phyloP scores from a whole-genome alignment of 2,888 invertebrate species.

The Magallana nippona region DNA sequence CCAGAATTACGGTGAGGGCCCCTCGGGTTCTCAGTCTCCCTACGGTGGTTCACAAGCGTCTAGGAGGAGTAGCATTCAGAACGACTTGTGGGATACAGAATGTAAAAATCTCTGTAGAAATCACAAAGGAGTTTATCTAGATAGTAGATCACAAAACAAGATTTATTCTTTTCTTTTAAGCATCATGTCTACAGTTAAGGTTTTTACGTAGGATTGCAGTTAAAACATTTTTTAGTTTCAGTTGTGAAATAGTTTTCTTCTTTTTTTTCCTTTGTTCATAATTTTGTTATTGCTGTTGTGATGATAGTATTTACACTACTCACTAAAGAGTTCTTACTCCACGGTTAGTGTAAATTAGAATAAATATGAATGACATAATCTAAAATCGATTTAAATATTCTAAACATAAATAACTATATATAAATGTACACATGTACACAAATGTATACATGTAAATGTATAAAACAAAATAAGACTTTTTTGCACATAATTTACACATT shows the following conservation, averaged over 20 bases:
- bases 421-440: too few species aligned
- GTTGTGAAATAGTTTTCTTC: background rate
- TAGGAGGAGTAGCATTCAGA: slow-evolving; percentile 14
- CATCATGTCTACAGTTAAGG: too few species aligned
- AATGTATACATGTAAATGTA: too few species aligned
- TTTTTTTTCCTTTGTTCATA: background rate
- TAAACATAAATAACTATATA: too few species aligned
- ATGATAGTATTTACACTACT: background rate
- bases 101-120: slow-evolving; percentile 8
- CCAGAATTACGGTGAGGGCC: background rate
- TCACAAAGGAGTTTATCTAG: background rate
- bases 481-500: too few species aligned
- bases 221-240: background rate
- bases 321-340: too few species aligned
- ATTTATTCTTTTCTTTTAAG: background rate
- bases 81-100: slow-evolving; percentile 4
- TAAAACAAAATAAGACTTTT: too few species aligned
- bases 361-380: too few species aligned
- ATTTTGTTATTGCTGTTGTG: background rate
- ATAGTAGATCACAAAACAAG: background rate
- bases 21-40: background rate
- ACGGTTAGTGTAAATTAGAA: too few species aligned
- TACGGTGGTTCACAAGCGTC: background rate
- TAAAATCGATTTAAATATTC: too few species aligned
- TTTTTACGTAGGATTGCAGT: background rate